Conservation (phyloP, 2,888 invertebrate species). For the Chrysotoxum bicinctum region DNA sequence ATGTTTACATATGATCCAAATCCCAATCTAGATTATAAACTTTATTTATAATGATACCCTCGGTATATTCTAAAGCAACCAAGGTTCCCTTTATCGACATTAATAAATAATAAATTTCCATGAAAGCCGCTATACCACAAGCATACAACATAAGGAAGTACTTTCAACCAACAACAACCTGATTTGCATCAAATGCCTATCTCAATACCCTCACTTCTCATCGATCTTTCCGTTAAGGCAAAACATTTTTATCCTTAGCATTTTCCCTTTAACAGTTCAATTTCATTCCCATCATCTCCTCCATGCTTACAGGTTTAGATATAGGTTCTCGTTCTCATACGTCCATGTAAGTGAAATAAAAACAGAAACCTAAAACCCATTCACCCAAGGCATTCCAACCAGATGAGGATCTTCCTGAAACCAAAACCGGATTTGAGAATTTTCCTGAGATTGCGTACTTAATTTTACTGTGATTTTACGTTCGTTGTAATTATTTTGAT, state of each 20-base stretch:
- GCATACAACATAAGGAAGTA: conserved; percentile 39
- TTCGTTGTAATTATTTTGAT: conserved; percentile 63
- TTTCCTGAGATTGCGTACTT: conserved; percentile 42
- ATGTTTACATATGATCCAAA: background rate
- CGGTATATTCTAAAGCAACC: background rate
- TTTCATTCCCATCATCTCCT: conserved; percentile 45
- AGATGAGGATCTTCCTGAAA: conserved; percentile 67
- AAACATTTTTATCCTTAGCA: conserved; percentile 46
- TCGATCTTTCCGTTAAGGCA: conserved; percentile 28
- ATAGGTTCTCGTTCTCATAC: background rate
- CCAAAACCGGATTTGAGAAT: conserved; percentile 62
- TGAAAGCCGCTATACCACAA: background rate
- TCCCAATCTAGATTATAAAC: background rate
- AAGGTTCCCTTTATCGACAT: background rate
- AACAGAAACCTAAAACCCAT: conserved; percentile 13
- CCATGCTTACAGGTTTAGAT: background rate
- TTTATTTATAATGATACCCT: background rate
- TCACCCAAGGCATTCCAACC: conserved; percentile 60
- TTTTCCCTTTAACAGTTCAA: conserved; percentile 64
- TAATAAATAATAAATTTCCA: background rate
- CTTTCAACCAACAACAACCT: conserved; percentile 25
- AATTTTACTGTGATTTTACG: conserved; percentile 35
- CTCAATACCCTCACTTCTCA: conserved; percentile 20
- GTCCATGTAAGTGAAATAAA: conserved; percentile 5
- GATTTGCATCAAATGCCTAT: conserved; percentile 49